These are phyloP conservation scores for Epistrophe grossulariae DNA, from an alignment of 2,888 invertebrate species.

Conservation along the genomic window DNA sequence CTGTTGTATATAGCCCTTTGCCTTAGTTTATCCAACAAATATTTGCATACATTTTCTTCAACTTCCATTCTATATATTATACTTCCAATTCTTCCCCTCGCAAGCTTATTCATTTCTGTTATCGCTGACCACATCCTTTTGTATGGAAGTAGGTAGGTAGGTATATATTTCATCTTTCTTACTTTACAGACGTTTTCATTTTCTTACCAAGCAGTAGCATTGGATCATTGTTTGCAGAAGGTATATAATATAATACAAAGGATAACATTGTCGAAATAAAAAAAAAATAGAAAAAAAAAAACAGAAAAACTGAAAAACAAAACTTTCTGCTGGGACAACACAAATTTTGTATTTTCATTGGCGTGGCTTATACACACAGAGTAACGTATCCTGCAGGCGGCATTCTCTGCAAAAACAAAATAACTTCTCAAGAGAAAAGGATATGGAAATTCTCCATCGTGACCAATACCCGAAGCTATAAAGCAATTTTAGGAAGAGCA, in stretches of 20 bases:
- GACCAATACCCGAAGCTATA: constrained; percentile 74
- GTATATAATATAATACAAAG: constrained; percentile 37
- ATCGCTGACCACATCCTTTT: constrained; percentile 67
- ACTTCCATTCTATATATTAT: constrained; percentile 15
- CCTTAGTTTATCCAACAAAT: constrained; percentile 60
- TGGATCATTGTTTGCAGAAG: constrained; percentile 74
- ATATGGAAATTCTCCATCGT: constrained; percentile 68
- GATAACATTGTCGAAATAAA: constrained; percentile 25
- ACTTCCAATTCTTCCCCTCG: neutral
- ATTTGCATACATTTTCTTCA: constrained; percentile 67
- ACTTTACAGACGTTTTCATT: constrained; percentile 60
- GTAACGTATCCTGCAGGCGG: constrained; percentile 64
- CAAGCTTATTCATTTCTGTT: neutral
- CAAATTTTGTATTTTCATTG: constrained; percentile 43
- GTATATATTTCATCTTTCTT: constrained; percentile 51
- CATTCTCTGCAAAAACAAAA: constrained; percentile 20
- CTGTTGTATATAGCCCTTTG: neutral
- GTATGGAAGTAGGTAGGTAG: neutral
- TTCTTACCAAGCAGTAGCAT: constrained; percentile 56
- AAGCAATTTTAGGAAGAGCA: constrained; percentile 68
- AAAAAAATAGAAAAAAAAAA: constrained; percentile 14
- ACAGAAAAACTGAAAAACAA: constrained; percentile 24
- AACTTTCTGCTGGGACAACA: constrained; percentile 63
- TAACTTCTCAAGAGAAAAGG: constrained; percentile 26
- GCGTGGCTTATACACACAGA: constrained; percentile 19